A percentile compares a stretch with the other conserved stretches of the same genome.
Evolutionary conservation across 92 coral and sea anemone genomes (phyloP).

Genomic region (Hydrozoanthus gracilis): DNA sequence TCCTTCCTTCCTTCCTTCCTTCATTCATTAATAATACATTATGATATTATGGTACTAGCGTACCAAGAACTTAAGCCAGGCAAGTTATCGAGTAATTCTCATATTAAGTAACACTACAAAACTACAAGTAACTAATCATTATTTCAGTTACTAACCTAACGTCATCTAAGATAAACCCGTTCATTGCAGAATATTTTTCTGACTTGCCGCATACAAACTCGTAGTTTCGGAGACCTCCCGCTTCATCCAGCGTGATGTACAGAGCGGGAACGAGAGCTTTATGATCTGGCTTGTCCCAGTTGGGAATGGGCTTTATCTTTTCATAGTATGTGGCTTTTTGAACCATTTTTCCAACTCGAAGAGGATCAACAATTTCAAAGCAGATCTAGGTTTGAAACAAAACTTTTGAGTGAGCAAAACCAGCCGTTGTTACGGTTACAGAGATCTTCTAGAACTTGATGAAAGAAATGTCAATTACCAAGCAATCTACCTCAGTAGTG

Average conservation of each 20-base stretch:
- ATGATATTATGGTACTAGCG: no score
- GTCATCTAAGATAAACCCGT: conserved; percentile 62
- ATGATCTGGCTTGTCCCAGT: conserved; percentile 77
- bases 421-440: no score
- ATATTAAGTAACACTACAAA: neutral
- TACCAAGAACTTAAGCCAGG: no score
- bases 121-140: neutral
- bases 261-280: conserved; percentile 83
- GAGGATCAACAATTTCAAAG: conserved; percentile 85
- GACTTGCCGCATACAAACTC: conserved; percentile 84
- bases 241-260: conserved; percentile 79
- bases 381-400: conserved; percentile 66
- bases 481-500: no score
- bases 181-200: conserved; percentile 76
- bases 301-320: conserved; percentile 71
- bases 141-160: conserved; percentile 69
- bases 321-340: conserved; percentile 83
- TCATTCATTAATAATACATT: no score
- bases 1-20: no score
- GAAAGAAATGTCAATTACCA: neutral
- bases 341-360: conserved; percentile 75
- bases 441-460: no score
- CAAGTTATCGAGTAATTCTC: no score
- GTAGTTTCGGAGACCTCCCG: conserved; percentile 65
- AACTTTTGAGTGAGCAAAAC: neutral